Conservation (phyloP, 2,888 invertebrate genomes). For the Tipula vernalis region DNA sequence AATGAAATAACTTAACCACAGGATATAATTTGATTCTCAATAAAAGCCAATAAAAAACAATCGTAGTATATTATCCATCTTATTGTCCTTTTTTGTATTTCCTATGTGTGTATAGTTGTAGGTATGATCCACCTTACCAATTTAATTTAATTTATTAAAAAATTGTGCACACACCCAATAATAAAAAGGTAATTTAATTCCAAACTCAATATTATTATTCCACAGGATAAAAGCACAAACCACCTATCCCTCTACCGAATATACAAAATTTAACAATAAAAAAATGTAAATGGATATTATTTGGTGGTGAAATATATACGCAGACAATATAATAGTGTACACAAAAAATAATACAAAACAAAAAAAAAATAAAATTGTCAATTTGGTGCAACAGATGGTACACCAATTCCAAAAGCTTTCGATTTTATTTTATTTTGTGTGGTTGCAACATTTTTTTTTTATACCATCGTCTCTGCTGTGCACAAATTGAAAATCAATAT, state of each 20-base stretch:
- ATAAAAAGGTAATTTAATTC: background rate
- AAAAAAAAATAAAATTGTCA: background rate
- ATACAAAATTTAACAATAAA: background rate
- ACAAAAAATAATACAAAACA: background rate
- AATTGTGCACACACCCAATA: background rate
- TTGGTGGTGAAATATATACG: background rate
- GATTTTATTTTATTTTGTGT: background rate
- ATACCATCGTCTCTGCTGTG: background rate
- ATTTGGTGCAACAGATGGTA: background rate
- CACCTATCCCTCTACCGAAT: background rate
- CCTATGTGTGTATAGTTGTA: background rate
- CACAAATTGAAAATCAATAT: background rate
- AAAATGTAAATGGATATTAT: background rate
- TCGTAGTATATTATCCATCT: background rate
- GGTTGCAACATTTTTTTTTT: background rate
- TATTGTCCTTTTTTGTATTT: background rate
- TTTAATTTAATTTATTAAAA: constrained; percentile 4
- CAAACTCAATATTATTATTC: background rate
- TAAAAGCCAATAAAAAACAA: background rate
- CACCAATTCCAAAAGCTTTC: background rate
- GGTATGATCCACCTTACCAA: background rate
- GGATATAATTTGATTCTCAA: background rate
- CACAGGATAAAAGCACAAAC: background rate
- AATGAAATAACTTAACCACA: background rate
- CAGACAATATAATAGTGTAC: background rate